phyloP scores from a whole-genome alignment of 1,140 invertebrate species.

The Drosophila serrata region DNA sequence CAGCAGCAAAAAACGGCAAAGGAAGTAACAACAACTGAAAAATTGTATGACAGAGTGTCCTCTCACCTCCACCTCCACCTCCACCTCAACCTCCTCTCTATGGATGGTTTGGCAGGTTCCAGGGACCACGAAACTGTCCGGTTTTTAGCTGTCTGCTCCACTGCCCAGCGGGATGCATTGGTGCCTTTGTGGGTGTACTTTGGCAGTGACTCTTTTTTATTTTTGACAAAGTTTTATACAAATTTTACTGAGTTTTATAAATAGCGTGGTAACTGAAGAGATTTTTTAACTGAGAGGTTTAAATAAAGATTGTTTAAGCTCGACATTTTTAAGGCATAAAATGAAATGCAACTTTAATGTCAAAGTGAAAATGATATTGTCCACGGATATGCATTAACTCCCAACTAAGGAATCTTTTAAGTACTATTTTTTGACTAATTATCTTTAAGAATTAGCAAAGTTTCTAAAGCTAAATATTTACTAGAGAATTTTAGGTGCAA shows the following conservation, averaged over 20 bases:
- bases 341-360: not conserved
- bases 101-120: slow-evolving; percentile 19
- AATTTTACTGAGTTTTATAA: slow-evolving; percentile 3
- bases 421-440: not conserved
- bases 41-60: slow-evolving; percentile 68
- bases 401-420: no score
- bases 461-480: not conserved
- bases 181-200: slow-evolving; percentile 17
- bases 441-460: not conserved
- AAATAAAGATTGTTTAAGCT: not conserved
- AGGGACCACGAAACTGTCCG: slow-evolving; percentile 46
- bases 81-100: slow-evolving; percentile 13
- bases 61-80: slow-evolving; percentile 20
- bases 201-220: not conserved
- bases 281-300: slow-evolving; percentile 24
- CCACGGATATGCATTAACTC: no score
- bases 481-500: not conserved
- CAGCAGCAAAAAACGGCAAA: slow-evolving; percentile 24
- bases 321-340: no score
- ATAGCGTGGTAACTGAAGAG: slow-evolving; percentile 29
- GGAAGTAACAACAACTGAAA: slow-evolving; percentile 45
- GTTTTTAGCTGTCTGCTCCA: slow-evolving; percentile 26
- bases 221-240: not conserved
- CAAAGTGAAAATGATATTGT: not conserved
- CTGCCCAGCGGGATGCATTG: slow-evolving; percentile 24